phyloP scores from a whole-genome alignment of 2,113 vertebrate genomes.

The Trogon melanurus region DNA sequence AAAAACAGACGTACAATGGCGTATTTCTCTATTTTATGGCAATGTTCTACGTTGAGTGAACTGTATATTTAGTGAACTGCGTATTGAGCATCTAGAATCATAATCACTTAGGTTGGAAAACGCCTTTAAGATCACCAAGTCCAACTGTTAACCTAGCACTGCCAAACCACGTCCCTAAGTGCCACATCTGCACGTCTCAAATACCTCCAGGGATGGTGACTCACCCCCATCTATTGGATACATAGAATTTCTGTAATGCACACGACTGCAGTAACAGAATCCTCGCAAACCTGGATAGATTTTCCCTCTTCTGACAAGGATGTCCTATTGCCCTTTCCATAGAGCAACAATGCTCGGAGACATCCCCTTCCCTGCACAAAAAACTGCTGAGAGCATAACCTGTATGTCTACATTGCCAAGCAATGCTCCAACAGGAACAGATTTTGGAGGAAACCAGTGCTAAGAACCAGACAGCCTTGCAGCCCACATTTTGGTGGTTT shows the following conservation, averaged over 20 bases:
- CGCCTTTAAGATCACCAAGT: accelerated
- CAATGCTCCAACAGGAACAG: background rate
- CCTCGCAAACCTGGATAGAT: background rate
- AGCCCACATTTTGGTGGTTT: background rate
- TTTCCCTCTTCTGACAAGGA: background rate
- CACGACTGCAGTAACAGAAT: accelerated
- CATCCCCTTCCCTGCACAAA: background rate
- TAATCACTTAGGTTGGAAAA: background rate
- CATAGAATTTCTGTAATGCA: accelerated
- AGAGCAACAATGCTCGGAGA: background rate
- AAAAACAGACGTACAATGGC: background rate
- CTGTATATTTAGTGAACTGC: background rate
- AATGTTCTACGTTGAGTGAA: background rate
- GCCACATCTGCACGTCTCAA: accelerated
- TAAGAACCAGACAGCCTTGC: background rate
- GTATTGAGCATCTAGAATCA: background rate
- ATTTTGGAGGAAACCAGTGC: background rate
- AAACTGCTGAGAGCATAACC: background rate
- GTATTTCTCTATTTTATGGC: background rate
- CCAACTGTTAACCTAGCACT: background rate
- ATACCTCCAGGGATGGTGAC: background rate
- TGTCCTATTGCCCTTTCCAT: background rate
- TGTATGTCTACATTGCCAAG: accelerated
- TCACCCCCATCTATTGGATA: background rate
- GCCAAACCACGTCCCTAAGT: background rate